phyloP scores from a whole-genome alignment of 2,888 invertebrate genomes.

The Sympetrum striolatum region DNA sequence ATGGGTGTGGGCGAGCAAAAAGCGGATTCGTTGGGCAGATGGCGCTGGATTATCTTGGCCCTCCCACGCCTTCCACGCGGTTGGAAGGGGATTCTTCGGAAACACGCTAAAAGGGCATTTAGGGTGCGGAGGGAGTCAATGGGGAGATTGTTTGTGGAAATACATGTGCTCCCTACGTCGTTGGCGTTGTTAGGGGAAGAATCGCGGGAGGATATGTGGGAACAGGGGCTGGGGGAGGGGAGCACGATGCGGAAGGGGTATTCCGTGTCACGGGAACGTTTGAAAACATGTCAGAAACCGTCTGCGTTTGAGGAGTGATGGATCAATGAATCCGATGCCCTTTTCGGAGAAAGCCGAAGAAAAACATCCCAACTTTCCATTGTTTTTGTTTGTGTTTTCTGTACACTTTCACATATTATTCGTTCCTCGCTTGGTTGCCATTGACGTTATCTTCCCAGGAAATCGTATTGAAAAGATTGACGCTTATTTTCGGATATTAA shows the following conservation, averaged over 20 bases:
- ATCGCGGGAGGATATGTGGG: background rate
- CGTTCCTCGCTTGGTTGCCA: too few relatives aligned
- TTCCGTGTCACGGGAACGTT: background rate
- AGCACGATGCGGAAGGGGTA: background rate
- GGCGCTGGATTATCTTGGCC: too few relatives aligned
- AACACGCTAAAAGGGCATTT: background rate
- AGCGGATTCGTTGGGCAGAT: background rate
- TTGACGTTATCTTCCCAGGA: too few relatives aligned
- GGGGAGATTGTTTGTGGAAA: background rate
- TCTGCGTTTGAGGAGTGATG: background rate
- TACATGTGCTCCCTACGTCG: background rate
- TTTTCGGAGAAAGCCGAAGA: background rate
- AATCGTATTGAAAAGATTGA: too few relatives aligned
- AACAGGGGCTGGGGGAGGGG: background rate
- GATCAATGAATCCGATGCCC: background rate
- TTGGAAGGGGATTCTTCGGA: background rate
- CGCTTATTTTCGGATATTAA: too few relatives aligned
- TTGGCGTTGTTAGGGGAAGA: background rate
- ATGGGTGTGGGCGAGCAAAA: background rate
- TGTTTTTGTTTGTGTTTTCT: too few relatives aligned
- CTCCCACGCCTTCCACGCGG: background rate
- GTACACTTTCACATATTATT: too few relatives aligned
- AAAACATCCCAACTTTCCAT: background rate
- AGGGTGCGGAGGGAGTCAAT: background rate
- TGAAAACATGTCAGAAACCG: background rate